Evolutionary conservation across 2,797 vertebrate species (phyloP).

Genomic region (Gymnodraco acuticeps): DNA sequence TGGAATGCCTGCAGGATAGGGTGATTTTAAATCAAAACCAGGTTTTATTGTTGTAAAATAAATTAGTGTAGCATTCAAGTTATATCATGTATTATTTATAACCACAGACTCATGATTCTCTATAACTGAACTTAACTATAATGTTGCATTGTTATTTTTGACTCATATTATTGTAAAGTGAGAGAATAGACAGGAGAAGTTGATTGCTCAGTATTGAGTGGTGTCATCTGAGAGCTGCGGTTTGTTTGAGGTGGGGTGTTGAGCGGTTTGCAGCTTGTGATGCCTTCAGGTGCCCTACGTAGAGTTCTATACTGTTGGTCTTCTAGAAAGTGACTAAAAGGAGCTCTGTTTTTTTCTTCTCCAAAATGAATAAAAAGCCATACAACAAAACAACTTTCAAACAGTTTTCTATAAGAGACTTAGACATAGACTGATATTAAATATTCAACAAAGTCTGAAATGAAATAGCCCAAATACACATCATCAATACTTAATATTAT

Average conservation of each 20-base stretch:
- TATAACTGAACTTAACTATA: background rate
- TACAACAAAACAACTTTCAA: too few relatives aligned
- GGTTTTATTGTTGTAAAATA: too few relatives aligned
- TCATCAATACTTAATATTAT: background rate
- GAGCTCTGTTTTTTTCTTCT: background rate
- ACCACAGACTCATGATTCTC: background rate
- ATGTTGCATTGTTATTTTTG: background rate
- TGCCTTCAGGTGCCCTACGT: slow-evolving; percentile 50
- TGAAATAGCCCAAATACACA: background rate
- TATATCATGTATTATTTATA: background rate
- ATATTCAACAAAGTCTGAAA: slow-evolving; percentile 4
- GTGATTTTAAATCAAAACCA: background rate
- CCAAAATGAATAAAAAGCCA: background rate
- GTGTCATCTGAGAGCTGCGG: slow-evolving; percentile 40
- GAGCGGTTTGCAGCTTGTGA: slow-evolving; percentile 36
- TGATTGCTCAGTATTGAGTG: slow-evolving; percentile 27
- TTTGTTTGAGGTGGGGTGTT: slow-evolving; percentile 37
- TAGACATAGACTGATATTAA: background rate
- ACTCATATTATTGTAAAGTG: background rate
- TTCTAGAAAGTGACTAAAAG: background rate
- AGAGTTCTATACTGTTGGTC: background rate
- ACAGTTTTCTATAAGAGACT: too few relatives aligned
- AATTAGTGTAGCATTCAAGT: background rate
- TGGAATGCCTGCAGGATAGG: background rate
- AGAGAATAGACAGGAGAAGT: background rate